Evolutionary conservation across 2,113 vertebrate genomes (phyloP), one percentile per base, ranked within the genome.

Genomic region (Microtus richardsoni): DNA sequence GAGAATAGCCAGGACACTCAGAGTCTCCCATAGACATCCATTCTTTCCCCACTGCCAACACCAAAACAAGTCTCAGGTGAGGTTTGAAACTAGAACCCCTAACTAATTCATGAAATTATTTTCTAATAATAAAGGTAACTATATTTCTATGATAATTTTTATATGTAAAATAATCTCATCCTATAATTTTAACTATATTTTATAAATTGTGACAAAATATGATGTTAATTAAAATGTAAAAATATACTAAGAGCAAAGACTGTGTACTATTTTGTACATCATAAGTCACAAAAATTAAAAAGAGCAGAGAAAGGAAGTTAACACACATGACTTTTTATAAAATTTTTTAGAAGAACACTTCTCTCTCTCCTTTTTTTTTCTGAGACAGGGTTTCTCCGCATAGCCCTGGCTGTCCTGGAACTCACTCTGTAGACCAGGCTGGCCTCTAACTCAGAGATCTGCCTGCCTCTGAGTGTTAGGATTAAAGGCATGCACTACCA

Each of bases 131-230:
- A 85, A 73, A 64, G 36, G 12, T 70, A 78, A 73, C 21, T 44
- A 58, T 52, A 77, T 36, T 70, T 64, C 17, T 64, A 11, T 39
- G 60, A 24, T 14, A 41, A 79, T 75, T 62, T 62, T 92, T 71
- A 84, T 24, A 88, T 79, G 4, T 92, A 91, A 70, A 82, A 21
- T 36, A 66, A 58, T 21, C 41, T 58, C 83, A 88, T 49, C 4
- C 19, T 73, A 82, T 58, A 49, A 71, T 60, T 73, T 87, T 88
- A 71, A 36, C 4, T 90, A 64, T 5, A 7, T 17, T 82, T 82
- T 77, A 49, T 16, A 89, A 85, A 60, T 60, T 71, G 14, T 85
- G 19, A 89, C 26, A 94, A 91, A 96, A 82, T 77, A 22, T n/a
- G 41, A 80, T 54, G 26, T 47, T 71, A 10, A 86, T 78, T 82